A percentile compares a stretch with the other conserved stretches of the same genome.
Evolutionary conservation across 2,888 invertebrate species (phyloP).

Genomic region (Epiblema foenella): DNA sequence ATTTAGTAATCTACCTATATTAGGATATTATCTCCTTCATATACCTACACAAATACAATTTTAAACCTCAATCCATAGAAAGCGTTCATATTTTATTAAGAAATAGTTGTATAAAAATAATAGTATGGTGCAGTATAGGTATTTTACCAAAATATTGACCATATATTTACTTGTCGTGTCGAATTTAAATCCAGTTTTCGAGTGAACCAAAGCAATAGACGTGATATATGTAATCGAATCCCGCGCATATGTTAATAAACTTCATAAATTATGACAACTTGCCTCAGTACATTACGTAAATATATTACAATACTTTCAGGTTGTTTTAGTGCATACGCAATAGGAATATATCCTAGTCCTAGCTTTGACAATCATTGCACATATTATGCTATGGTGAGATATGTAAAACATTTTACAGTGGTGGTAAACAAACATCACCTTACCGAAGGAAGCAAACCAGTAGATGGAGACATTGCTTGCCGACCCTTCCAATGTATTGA

Average conservation of each 20-base stretch:
- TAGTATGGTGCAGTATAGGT: no score
- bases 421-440: no score
- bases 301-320: conserved; percentile 1
- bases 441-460: no score
- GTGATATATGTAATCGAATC: conserved; percentile 27
- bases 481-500: no score
- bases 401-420: no score
- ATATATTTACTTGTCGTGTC: neutral
- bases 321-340: neutral
- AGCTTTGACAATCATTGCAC: no score
- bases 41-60: neutral
- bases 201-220: conserved; percentile 15
- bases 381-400: no score
- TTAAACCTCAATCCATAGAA: neutral
- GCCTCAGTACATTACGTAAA: conserved; percentile 7
- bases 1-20: neutral
- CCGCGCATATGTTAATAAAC: conserved; percentile 27
- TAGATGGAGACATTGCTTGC: no score
- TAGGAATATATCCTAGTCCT: neutral
- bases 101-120: no score
- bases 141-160: no score
- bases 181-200: conserved; percentile 19
- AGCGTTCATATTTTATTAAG: neutral
- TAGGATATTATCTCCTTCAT: neutral
- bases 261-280: conserved; percentile 28